These are phyloP conservation scores for Takifugu bimaculatus DNA, from an alignment of 2,113 vertebrate species.

Conservation along the genomic window DNA sequence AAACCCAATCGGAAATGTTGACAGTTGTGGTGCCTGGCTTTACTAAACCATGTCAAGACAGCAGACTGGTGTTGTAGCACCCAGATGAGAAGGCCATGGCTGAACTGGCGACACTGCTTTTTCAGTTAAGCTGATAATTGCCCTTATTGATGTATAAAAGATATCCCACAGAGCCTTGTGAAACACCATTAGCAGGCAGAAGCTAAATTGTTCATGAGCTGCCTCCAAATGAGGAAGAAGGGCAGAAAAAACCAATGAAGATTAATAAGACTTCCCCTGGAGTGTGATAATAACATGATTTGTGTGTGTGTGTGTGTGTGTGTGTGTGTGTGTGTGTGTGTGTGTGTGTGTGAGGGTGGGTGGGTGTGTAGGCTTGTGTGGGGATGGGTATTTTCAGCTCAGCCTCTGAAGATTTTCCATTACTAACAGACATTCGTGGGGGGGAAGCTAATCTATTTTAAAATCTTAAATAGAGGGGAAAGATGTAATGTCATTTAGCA, in stretches of 20 bases:
- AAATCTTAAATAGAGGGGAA: conserved; percentile 59
- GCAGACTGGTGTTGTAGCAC: neutral
- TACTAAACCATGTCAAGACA: conserved; percentile 32
- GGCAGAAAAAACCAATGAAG: conserved; percentile 53
- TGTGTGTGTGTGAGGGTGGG: too few relatives aligned
- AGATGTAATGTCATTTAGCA: conserved; percentile 56
- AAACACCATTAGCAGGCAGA: conserved; percentile 77
- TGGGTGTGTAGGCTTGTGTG: conserved; percentile 14
- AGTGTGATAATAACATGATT: conserved; percentile 68
- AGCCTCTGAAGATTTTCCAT: conserved; percentile 62
- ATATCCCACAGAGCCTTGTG: conserved; percentile 78
- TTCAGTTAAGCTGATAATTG: conserved; percentile 82
- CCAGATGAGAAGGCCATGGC: conserved; percentile 58
- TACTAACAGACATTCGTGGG: conserved; percentile 42
- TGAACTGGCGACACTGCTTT: conserved; percentile 68
- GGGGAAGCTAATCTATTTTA: conserved; percentile 50
- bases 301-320: conserved; percentile 34
- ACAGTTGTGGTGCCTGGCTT: conserved; percentile 14
- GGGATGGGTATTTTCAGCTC: conserved; percentile 54
- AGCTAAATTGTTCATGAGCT: conserved; percentile 80
- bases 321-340: conserved; percentile 42
- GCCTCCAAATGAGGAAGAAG: conserved; percentile 72
- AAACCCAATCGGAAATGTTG: conserved; percentile 1
- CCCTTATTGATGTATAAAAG: conserved; percentile 84
- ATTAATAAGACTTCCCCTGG: conserved; percentile 76